Base-by-base conservation (phyloP, 2,888 invertebrate species). In the Drosophila nigricruria region DNA sequence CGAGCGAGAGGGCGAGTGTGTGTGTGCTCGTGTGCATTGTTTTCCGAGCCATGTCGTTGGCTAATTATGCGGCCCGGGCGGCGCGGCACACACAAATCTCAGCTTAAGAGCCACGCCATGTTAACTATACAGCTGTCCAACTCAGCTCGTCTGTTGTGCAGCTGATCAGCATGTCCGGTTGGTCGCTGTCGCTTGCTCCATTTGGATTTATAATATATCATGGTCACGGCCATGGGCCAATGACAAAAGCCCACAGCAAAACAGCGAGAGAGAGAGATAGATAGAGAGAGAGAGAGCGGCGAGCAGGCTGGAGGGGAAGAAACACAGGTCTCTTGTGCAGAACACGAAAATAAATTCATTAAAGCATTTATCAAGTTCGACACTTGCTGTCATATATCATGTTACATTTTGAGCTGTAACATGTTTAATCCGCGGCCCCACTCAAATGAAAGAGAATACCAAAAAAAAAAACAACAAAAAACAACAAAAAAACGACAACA, bases 281-380 rank as follows among this genome's bases (percentile, higher is more conserved):
- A n/a, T n/a, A n/a, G n/a, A n/a, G n/a, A n/a, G 32, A 9, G 59
- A 1, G 20, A 5, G 50, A 43, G 32, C 14, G 32, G 54, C 2
- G 18, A 3, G 14, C 16, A 34, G 23, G 54, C 20, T 32, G 18
- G 32, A n/a, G 52, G 23, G 23, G n/a, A 10, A 6, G 27, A 5
- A 18, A 47, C 47, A 30, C 47, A 18, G 30, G 36, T 53, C 25
- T 38, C 23, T 63, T 67, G 71, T 38, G 70, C 58, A 70, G 71
- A 88, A 84, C 85, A 89, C 58, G 85, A 81, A 87, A 89, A 84
- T 83, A 77, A 88, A 89, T 87, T 77, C 82, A 88, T 88, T 87
- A 81, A 87, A 82, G 79, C 86, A 87, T 87, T 87, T 89, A 87
- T 87, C 88, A 89, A 87, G 82, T 89, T 89, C 88, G 86, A 88